Evolutionary conservation across 1,140 invertebrate species (phyloP).

Genomic region (Asbolus verrucosus): DNA sequence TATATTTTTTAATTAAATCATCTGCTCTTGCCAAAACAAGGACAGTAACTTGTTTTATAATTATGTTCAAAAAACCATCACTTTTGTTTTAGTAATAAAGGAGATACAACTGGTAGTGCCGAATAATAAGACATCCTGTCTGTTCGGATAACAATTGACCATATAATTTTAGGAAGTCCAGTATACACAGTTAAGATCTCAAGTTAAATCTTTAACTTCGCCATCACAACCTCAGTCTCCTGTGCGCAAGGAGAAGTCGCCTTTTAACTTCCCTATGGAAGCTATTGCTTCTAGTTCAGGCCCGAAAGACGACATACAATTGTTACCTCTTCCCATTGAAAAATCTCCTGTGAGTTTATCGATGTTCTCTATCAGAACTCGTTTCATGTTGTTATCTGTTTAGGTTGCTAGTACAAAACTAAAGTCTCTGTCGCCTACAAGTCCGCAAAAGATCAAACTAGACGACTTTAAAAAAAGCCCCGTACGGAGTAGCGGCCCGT

Average conservation of each 20-base stretch:
- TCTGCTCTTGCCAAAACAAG: too few relatives aligned
- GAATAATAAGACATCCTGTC: too few relatives aligned
- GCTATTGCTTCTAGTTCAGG: not conserved
- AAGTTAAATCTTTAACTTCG: slow-evolving; percentile 49
- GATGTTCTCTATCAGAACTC: too few relatives aligned
- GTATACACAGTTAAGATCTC: slow-evolving; percentile 35
- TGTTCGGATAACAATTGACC: too few relatives aligned
- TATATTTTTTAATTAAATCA: too few relatives aligned
- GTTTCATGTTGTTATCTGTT: not conserved
- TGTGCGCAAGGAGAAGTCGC: slow-evolving; percentile 73
- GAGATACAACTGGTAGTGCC: too few relatives aligned
- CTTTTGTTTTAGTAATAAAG: too few relatives aligned
- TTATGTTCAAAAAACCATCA: too few relatives aligned
- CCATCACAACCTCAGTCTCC: slow-evolving; percentile 73
- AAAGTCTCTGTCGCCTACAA: slow-evolving; percentile 40
- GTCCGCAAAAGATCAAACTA: slow-evolving; percentile 51
- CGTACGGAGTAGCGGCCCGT: slow-evolving; percentile 58
- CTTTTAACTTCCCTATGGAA: slow-evolving; percentile 66
- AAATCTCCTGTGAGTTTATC: slow-evolving; percentile 19
- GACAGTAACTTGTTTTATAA: too few relatives aligned
- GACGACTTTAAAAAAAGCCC: slow-evolving; percentile 8
- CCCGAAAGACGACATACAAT: not conserved
- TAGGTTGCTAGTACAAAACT: slow-evolving; percentile 19
- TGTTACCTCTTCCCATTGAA: not conserved
- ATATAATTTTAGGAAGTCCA: slow-evolving; percentile 17